phyloP scores from a whole-genome alignment of 2,113 vertebrate species.

The Leuciscus idus region DNA sequence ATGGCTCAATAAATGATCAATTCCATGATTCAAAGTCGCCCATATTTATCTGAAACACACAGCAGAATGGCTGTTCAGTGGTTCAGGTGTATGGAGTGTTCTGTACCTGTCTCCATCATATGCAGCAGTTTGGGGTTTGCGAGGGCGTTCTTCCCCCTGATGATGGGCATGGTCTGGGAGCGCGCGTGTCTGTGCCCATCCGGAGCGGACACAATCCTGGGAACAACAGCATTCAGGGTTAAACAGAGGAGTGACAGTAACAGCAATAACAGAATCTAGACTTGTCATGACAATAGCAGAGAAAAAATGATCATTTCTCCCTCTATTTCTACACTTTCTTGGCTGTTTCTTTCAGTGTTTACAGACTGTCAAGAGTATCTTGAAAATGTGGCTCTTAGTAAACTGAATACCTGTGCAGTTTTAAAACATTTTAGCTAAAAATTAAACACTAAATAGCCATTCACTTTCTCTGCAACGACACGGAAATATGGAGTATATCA shows the following conservation, averaged over 20 bases:
- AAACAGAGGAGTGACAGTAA: neutral
- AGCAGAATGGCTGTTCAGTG: neutral
- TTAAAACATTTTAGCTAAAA: neutral
- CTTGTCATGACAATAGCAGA: neutral
- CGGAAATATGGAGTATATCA: neutral
- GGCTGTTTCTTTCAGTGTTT: neutral
- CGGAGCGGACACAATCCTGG: conserved; percentile 88
- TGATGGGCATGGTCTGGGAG: conserved; percentile 96
- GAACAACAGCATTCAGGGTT: neutral
- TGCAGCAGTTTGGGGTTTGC: conserved; percentile 94
- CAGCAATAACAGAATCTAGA: neutral
- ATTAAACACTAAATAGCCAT: neutral
- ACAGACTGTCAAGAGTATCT: neutral
- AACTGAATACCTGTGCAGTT: neutral
- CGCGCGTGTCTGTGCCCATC: conserved; percentile 92
- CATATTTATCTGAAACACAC: neutral
- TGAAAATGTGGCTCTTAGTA: too few species aligned
- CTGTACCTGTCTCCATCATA: conserved; percentile 87
- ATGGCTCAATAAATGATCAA: too few species aligned
- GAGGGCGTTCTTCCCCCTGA: conserved; percentile 93
- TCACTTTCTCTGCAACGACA: neutral
- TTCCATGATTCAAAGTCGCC: neutral
- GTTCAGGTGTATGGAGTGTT: neutral
- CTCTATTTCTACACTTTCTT: neutral
- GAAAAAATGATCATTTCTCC: neutral